Conservation (phyloP, 2,888 invertebrate species). For the Phortica okadai region DNA sequence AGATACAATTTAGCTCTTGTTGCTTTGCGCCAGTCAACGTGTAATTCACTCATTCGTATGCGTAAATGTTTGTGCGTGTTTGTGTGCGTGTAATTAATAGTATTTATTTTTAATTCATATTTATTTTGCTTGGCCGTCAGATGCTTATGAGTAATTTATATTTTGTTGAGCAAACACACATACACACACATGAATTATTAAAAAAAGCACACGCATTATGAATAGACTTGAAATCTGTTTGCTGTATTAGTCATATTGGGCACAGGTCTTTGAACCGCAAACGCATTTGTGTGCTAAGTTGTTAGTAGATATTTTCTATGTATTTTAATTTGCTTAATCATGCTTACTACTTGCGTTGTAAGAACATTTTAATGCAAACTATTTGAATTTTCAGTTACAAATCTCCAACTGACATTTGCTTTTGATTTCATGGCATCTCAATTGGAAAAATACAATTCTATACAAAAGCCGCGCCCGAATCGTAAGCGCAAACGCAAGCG, state of each 20-base stretch:
- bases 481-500: neutral
- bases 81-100: conserved; percentile 33
- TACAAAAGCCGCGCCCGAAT: neutral
- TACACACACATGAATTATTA: too few species aligned
- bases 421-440: neutral
- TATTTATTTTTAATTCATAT: conserved; percentile 36
- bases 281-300: conserved; percentile 1
- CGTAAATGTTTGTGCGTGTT: neutral
- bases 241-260: neutral
- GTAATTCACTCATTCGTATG: neutral
- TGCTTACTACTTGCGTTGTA: neutral
- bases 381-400: neutral
- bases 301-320: neutral
- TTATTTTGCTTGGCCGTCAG: conserved; percentile 13
- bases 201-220: too few species aligned
- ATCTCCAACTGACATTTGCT: neutral
- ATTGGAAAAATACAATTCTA: neutral
- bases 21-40: neutral
- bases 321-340: neutral
- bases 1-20: neutral
- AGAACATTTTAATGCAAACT: neutral
- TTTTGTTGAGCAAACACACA: neutral
- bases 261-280: conserved; percentile 14
- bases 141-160: conserved; percentile 14
- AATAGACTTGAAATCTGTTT: neutral